phyloP scores from a whole-genome alignment of 2,888 invertebrate genomes.

The Morpho deidamia region DNA sequence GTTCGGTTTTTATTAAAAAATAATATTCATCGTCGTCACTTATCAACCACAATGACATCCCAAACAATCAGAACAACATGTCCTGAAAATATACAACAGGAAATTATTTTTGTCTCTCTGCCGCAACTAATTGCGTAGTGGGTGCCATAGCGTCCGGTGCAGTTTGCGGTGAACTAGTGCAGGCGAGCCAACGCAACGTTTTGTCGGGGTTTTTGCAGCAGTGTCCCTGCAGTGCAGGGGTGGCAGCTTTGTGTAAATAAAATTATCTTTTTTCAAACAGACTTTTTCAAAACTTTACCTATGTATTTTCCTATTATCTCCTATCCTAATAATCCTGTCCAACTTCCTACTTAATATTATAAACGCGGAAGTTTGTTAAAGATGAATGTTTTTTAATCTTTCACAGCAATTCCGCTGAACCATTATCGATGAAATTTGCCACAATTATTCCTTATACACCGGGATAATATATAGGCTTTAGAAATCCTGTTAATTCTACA shows the following conservation, averaged over 20 bases:
- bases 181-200: conserved; percentile 41
- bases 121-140: conserved; percentile 34
- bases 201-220: conserved; percentile 57
- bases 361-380: no score
- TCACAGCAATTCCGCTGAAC: no score
- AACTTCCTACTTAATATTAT: no score
- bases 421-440: no score
- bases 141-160: conserved; percentile 42
- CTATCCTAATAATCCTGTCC: no score
- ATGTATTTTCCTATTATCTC: no score
- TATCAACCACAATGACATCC: conserved; percentile 16
- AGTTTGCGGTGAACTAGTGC: conserved; percentile 58
- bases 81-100: conserved; percentile 17
- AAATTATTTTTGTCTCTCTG: conserved; percentile 27
- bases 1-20: conserved; percentile 21
- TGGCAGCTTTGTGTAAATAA: background rate
- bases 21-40: background rate
- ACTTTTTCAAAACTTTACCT: background rate
- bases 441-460: no score
- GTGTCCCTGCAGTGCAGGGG: conserved; percentile 17
- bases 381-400: no score
- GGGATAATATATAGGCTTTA: no score
- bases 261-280: background rate
- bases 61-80: conserved; percentile 14
- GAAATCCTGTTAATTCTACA: no score